A percentile compares a stretch with the other conserved stretches of the same genome.
These are phyloP conservation scores for Solenopsis fugax DNA, from an alignment of 1,140 invertebrate species.

Conservation along the genomic window DNA sequence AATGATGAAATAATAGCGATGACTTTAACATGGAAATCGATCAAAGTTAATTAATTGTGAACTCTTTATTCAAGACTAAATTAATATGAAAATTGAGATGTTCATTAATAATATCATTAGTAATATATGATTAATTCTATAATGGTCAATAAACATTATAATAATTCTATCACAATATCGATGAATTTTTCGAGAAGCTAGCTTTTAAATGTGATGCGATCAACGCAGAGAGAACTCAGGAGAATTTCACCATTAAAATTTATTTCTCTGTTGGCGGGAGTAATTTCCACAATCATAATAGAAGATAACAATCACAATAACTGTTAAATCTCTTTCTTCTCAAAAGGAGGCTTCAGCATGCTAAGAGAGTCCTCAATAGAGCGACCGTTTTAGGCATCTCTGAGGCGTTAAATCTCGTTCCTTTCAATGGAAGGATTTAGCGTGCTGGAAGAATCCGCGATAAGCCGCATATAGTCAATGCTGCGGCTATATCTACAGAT, in stretches of 20 bases:
- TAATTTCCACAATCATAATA: constrained; percentile 15
- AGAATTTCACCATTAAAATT: background rate
- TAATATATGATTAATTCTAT: background rate
- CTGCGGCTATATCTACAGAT: background rate
- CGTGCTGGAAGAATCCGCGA: constrained; percentile 45
- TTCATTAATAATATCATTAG: background rate
- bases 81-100: background rate
- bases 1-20: constrained; percentile 3
- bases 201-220: background rate
- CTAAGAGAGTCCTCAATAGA: background rate
- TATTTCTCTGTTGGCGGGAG: background rate
- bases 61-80: background rate
- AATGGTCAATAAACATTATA: background rate
- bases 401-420: constrained; percentile 33
- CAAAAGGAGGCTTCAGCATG: background rate
- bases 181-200: background rate
- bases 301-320: constrained; percentile 6
- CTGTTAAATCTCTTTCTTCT: constrained; percentile 11
- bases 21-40: background rate
- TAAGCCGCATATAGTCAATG: constrained; percentile 26
- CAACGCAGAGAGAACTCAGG: background rate
- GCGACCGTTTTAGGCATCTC: background rate
- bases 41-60: constrained; percentile 23
- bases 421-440: constrained; percentile 37
- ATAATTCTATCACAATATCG: background rate